A percentile compares a stretch with the other conserved stretches of the same genome.
These are phyloP conservation scores for Volucella inflata DNA, from an alignment of 2,888 invertebrate genomes.

Conservation along the genomic window DNA sequence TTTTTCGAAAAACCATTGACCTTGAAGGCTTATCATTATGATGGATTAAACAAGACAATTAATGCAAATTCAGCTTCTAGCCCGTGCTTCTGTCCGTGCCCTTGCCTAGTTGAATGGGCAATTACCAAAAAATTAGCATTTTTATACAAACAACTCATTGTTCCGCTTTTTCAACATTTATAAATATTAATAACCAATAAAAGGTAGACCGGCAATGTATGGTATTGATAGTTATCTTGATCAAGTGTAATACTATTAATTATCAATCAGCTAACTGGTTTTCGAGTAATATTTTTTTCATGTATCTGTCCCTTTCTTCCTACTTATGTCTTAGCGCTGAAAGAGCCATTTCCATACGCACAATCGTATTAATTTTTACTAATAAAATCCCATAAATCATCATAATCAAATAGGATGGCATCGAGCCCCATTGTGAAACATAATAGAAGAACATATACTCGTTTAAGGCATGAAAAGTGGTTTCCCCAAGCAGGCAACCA, in stretches of 20 bases:
- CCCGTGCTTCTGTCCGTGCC: not conserved
- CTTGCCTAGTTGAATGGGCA: slow-evolving; percentile 1
- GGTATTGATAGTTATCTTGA: not conserved
- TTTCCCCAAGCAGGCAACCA: not conserved
- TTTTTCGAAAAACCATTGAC: too few relatives aligned
- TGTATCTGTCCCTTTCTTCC: not conserved
- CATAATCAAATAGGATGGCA: slow-evolving; percentile 23
- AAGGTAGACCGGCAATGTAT: not conserved
- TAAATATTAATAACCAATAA: slow-evolving; percentile 35
- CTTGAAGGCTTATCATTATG: too few relatives aligned
- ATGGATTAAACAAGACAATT: too few relatives aligned
- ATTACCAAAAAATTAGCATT: slow-evolving; percentile 12
- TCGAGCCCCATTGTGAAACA: slow-evolving; percentile 10
- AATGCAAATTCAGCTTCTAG: too few relatives aligned
- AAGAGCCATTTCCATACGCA: slow-evolving; percentile 27
- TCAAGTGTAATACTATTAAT: slow-evolving; percentile 15
- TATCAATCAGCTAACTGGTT: slow-evolving; percentile 24
- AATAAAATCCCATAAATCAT: slow-evolving; percentile 16
- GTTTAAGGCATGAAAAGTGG: too few relatives aligned
- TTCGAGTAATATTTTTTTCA: not conserved
- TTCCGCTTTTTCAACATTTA: slow-evolving; percentile 4
- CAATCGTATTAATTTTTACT: slow-evolving; percentile 17
- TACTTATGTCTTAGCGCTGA: not conserved
- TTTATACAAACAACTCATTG: not conserved
- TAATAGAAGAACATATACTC: not conserved